These are phyloP conservation scores for Upupa epops DNA, from an alignment of 2,113 vertebrate species.

Conservation along the genomic window DNA sequence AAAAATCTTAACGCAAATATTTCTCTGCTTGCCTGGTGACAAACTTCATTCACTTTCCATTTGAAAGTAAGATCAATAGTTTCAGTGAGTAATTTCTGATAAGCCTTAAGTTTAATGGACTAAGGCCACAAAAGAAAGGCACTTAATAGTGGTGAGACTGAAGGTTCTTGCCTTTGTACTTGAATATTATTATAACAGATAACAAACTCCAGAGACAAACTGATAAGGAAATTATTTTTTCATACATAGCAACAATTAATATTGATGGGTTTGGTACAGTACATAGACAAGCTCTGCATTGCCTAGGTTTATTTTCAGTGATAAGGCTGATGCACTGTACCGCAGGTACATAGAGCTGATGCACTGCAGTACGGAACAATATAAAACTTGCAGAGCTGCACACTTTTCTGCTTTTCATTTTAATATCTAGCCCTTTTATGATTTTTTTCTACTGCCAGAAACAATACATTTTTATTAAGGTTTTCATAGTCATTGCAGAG, in stretches of 20 bases:
- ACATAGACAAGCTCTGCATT: background rate
- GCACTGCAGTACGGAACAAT: background rate
- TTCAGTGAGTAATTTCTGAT: background rate
- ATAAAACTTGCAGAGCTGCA: background rate
- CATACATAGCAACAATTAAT: background rate
- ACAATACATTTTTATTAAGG: background rate
- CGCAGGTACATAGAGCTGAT: background rate
- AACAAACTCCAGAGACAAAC: background rate
- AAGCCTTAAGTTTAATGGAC: background rate
- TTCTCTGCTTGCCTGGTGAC: background rate
- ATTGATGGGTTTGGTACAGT: background rate
- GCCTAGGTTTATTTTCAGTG: conserved; percentile 1
- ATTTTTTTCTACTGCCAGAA: conserved; percentile 19
- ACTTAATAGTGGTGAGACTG: background rate
- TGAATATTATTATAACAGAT: background rate
- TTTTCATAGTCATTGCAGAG: background rate
- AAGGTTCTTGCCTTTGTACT: background rate
- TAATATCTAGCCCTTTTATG: background rate
- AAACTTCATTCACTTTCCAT: background rate
- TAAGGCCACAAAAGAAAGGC: background rate
- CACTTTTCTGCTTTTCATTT: conserved; percentile 3
- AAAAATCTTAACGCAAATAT: conserved; percentile 16
- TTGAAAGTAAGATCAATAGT: conserved; percentile 4
- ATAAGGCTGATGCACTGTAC: background rate
- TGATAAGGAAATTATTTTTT: background rate